phyloP scores from a whole-genome alignment of 2,113 vertebrate genomes.

The Lepus americanus region DNA sequence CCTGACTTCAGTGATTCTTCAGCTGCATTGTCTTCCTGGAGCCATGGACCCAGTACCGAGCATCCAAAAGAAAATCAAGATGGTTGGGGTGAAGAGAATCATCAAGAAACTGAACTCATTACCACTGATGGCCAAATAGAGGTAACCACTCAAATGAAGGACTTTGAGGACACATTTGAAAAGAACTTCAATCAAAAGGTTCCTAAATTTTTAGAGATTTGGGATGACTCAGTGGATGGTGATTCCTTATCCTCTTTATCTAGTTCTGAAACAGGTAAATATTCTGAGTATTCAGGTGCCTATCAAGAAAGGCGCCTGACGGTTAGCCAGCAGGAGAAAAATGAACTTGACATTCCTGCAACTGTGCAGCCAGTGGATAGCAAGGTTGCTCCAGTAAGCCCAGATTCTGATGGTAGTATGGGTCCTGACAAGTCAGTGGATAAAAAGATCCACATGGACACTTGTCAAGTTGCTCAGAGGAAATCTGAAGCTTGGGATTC shows the following conservation, averaged over 20 bases:
- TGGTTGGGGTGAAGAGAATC: constrained; percentile 4
- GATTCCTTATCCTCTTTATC: constrained; percentile 88
- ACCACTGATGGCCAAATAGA: constrained; percentile 70
- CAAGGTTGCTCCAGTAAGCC: constrained; percentile 43
- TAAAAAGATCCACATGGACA: not conserved
- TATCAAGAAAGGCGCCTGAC: constrained; percentile 60
- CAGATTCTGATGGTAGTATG: constrained; percentile 55
- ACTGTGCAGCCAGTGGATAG: constrained; percentile 41
- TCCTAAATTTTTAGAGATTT: constrained; percentile 87
- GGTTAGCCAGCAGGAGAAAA: constrained; percentile 45
- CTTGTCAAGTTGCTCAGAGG: constrained; percentile 56
- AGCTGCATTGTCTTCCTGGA: constrained; percentile 82
- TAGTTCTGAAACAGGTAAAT: constrained; percentile 86
- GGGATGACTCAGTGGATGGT: constrained; percentile 86
- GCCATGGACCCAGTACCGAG: constrained; percentile 66
- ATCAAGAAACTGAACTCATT: constrained; percentile 33
- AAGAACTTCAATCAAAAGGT: constrained; percentile 72
- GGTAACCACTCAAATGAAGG: constrained; percentile 62
- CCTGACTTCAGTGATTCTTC: constrained; percentile 88
- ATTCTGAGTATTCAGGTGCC: constrained; percentile 80
- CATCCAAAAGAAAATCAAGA: constrained; percentile 46
- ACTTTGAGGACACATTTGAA: constrained; percentile 74
- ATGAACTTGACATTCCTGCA: constrained; percentile 56
- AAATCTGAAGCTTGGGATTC: constrained; percentile 38
- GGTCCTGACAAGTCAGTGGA: constrained; percentile 19